Percentiles rank a stretch among this genome's conserved stretches.
phyloP scores from a whole-genome alignment of 2,888 invertebrate species.

The Cheilosia impressa region DNA sequence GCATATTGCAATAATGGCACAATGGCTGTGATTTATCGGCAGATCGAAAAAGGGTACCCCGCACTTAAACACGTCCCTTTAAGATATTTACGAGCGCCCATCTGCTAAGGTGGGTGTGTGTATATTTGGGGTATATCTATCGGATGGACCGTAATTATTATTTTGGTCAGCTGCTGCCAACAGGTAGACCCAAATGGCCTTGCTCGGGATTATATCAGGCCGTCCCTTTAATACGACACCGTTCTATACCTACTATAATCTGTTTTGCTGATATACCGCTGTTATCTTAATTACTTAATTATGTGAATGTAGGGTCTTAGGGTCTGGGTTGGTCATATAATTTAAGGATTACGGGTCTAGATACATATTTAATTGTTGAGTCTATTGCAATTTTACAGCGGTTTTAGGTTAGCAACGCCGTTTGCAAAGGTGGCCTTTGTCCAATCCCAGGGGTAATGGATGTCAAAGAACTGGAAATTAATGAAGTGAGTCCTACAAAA shows the following conservation, averaged over 20 bases:
- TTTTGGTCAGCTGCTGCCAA: slow-evolving; percentile 56
- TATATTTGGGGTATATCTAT: slow-evolving; percentile 13
- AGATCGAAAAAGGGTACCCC: slow-evolving; percentile 21
- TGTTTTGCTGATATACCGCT: slow-evolving; percentile 40
- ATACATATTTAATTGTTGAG: slow-evolving; percentile 41
- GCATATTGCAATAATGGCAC: slow-evolving; percentile 69
- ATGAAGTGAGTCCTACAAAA: background rate
- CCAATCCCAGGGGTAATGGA: background rate
- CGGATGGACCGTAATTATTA: slow-evolving; percentile 39
- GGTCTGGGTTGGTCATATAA: slow-evolving; percentile 8
- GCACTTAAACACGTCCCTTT: slow-evolving; percentile 9
- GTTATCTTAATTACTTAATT: slow-evolving; percentile 72
- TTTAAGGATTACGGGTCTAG: slow-evolving; percentile 45
- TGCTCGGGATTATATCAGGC: slow-evolving; percentile 52
- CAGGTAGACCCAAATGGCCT: slow-evolving; percentile 57
- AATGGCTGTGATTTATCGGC: slow-evolving; percentile 64
- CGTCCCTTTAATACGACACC: slow-evolving; percentile 8
- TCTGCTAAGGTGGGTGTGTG: background rate
- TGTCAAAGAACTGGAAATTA: background rate
- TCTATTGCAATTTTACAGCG: slow-evolving; percentile 15
- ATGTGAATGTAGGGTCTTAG: slow-evolving; percentile 16
- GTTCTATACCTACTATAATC: slow-evolving; percentile 33
- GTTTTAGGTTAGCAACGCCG: background rate
- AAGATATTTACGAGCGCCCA: slow-evolving; percentile 9
- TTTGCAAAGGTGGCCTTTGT: background rate